Evolutionary conservation across 2,888 invertebrate genomes (phyloP), one percentile per base, ranked within the genome.

Genomic region (Drosophila flavopinicola): DNA sequence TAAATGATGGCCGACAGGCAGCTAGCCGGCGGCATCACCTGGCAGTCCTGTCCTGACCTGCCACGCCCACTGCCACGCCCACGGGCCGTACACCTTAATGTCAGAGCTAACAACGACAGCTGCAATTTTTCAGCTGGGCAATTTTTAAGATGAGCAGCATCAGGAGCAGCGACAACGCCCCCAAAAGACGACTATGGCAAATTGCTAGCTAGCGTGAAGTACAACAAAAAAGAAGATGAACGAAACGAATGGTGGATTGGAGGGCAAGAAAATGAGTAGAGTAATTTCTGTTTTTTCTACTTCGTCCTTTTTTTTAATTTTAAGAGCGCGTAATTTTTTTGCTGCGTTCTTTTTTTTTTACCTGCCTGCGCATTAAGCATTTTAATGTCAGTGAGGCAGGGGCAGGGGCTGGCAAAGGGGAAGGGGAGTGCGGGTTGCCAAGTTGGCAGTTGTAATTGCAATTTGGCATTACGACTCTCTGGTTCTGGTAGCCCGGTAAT

Each of bases 71-170:
- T 25, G 6, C 27, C 17, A 17, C 29, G 53, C 44, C 41, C 57
- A 30, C n/a, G 64, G 60, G 41, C 60, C 17, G 35, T 38, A 17
- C 61, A 56, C 38, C 53, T 49, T 70, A 57, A 54, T 35, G 51
- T 39, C 51, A 49, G 59, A 48, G 48, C 76, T 63, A 66, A 68
- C 76, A 80, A 59, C 73, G 72, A 88, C 89, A 89, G 90, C 89
- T 89, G 90, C 90, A 89, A 88, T 90, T 89, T 89, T 88, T 89
- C 90, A 89, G 88, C 89, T 89, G 89, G 86, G 66, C 83, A 90
- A 84, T 87, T 88, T 88, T 86, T 64, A 87, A 89, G 88, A 89
- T 87, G 89, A 87, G 78, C 85, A 58, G 61, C 61, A 59, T 9
- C 49, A 38, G 27, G 29, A 56, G 52, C 39, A 37, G 13, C 47